These are phyloP conservation scores for Rhodinocichla rosea DNA, from an alignment of 2,113 vertebrate genomes.

Conservation along the genomic window DNA sequence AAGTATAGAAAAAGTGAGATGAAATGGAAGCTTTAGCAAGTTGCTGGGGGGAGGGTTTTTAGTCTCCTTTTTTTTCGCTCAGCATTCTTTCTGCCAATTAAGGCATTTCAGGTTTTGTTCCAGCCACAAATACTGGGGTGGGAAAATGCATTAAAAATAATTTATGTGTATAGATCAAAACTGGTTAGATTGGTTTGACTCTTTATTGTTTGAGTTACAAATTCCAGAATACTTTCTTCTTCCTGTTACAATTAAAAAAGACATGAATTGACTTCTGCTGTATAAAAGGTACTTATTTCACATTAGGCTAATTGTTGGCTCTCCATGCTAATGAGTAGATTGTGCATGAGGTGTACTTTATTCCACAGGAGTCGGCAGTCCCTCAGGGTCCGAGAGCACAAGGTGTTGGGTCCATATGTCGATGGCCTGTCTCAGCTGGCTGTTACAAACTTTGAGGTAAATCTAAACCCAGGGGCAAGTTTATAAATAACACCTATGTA, in stretches of 20 bases:
- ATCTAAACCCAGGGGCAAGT: neutral
- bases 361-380: conserved; percentile 87
- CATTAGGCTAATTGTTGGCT: neutral
- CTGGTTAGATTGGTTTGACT: neutral
- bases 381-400: conserved; percentile 96
- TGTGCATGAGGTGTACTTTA: neutral
- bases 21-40: neutral
- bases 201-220: neutral
- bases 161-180: neutral
- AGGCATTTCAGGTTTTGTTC: neutral
- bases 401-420: conserved; percentile 95
- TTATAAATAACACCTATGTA: neutral
- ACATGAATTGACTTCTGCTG: neutral
- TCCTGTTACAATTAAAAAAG: neutral
- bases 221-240: neutral
- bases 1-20: neutral
- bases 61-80: neutral
- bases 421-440: conserved; percentile 96
- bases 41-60: neutral
- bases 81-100: neutral
- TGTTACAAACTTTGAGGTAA: conserved; percentile 93
- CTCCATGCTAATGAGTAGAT: neutral
- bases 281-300: neutral
- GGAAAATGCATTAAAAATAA: neutral
- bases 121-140: neutral